Conservation (phyloP, 2,113 vertebrate genomes). For the Austrofundulus limnaeus region DNA sequence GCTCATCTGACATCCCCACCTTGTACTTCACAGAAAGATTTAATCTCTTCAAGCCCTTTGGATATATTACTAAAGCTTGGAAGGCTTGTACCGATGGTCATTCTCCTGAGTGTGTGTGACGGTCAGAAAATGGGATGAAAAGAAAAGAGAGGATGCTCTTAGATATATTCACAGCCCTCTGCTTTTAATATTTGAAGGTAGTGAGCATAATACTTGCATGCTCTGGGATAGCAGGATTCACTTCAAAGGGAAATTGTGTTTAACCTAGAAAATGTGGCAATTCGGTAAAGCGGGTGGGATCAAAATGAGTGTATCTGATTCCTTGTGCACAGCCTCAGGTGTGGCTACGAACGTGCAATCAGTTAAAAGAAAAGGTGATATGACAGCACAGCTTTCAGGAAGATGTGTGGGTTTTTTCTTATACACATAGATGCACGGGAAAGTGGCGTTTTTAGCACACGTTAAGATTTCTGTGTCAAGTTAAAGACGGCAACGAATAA, state of each 20-base stretch:
- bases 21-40: conserved; percentile 49
- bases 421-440: background rate
- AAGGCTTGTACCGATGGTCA: conserved; percentile 56
- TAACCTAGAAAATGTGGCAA: conserved; percentile 61
- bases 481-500: conserved; percentile 35
- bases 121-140: conserved; percentile 18
- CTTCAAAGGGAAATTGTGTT: conserved; percentile 63
- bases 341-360: conserved; percentile 17
- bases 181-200: conserved; percentile 68
- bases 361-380: conserved; percentile 3
- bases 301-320: conserved; percentile 36
- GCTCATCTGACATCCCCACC: conserved; percentile 33
- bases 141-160: conserved; percentile 37
- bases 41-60: conserved; percentile 54
- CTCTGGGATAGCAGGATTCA: conserved; percentile 51
- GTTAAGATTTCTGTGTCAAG: background rate
- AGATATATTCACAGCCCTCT: conserved; percentile 39
- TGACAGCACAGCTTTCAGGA: background rate
- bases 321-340: conserved; percentile 5
- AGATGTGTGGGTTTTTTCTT: background rate
- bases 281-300: conserved; percentile 44
- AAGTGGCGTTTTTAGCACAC: background rate
- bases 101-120: conserved; percentile 19
- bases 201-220: conserved; percentile 59
- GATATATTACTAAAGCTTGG: conserved; percentile 47